These are phyloP conservation scores for Pristionchus entomophagus DNA, from an alignment of 2,888 invertebrate species.

Conservation along the genomic window DNA sequence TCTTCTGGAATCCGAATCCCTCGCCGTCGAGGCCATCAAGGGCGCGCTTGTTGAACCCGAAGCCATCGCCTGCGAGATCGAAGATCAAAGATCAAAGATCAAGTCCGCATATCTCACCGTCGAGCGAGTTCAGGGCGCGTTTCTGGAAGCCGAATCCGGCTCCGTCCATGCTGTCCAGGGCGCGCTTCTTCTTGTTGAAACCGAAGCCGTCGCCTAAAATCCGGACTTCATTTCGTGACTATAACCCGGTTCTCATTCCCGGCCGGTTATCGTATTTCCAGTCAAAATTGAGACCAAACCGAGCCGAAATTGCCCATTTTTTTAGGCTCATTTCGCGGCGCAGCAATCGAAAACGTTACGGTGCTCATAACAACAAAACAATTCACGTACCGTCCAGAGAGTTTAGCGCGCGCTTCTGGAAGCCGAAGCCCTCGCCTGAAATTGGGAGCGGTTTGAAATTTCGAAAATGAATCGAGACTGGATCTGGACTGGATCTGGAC, in stretches of 20 bases:
- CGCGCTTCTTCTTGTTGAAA: conserved; percentile 44
- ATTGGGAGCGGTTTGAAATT: neutral
- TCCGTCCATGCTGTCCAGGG: conserved; percentile 27
- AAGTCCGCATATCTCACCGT: neutral
- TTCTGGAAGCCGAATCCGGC: conserved; percentile 44
- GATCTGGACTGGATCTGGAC: neutral
- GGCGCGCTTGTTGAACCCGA: conserved; percentile 46
- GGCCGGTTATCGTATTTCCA: too few relatives aligned
- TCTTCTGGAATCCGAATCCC: conserved; percentile 42
- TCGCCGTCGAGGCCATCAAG: conserved; percentile 38
- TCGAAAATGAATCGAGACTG: neutral
- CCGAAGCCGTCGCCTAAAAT: conserved; percentile 35
- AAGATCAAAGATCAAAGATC: neutral
- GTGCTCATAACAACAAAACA: neutral
- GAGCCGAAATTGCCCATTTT: neutral
- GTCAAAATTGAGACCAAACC: too few relatives aligned
- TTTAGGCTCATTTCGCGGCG: neutral
- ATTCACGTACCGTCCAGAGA: conserved; percentile 32
- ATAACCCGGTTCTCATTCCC: too few relatives aligned
- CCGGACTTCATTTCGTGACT: neutral
- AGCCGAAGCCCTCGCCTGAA: conserved; percentile 42
- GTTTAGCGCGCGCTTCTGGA: conserved; percentile 38
- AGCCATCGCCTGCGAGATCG: conserved; percentile 19
- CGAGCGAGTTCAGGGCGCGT: conserved; percentile 24
- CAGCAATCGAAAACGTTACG: neutral